Percentiles rank a stretch among this genome's conserved stretches.
Evolutionary conservation across 2,113 vertebrate species (phyloP).

Genomic region (Ramphastos sulfuratus): DNA sequence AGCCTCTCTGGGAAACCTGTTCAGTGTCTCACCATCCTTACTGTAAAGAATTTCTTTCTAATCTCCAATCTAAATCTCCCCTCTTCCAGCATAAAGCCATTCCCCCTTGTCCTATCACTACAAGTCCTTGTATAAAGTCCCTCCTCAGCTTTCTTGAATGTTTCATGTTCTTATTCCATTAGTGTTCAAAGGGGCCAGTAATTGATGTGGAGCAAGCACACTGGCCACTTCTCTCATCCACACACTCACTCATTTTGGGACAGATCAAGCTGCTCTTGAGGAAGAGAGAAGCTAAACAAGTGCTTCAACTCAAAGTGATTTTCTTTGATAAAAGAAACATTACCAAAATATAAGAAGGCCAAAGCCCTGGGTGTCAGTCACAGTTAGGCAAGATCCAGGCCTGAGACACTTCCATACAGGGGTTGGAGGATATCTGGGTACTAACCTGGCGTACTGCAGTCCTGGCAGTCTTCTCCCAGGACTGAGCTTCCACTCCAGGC

Average conservation of each 20-base stretch:
- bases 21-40: too few relatives aligned
- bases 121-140: too few relatives aligned
- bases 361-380: not conserved
- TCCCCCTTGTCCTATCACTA: too few relatives aligned
- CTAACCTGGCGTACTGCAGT: not conserved
- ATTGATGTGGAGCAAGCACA: not conserved
- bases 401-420: not conserved
- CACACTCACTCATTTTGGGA: not conserved
- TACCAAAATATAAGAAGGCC: not conserved
- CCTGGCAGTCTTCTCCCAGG: not conserved
- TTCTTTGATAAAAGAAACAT: not conserved
- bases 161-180: not conserved
- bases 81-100: too few relatives aligned
- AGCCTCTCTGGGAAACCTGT: too few relatives aligned
- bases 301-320: not conserved
- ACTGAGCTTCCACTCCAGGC: not conserved
- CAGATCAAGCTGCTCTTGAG: not conserved
- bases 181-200: not conserved
- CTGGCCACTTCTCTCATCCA: not conserved
- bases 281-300: not conserved
- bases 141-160: too few relatives aligned
- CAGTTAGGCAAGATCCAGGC: not conserved
- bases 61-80: too few relatives aligned
- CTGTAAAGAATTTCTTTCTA: too few relatives aligned
- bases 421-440: accelerated